Evolutionary conservation across 1,140 invertebrate species (phyloP), one percentile per base, ranked within the genome.

Genomic region (Plutomurus gul): DNA sequence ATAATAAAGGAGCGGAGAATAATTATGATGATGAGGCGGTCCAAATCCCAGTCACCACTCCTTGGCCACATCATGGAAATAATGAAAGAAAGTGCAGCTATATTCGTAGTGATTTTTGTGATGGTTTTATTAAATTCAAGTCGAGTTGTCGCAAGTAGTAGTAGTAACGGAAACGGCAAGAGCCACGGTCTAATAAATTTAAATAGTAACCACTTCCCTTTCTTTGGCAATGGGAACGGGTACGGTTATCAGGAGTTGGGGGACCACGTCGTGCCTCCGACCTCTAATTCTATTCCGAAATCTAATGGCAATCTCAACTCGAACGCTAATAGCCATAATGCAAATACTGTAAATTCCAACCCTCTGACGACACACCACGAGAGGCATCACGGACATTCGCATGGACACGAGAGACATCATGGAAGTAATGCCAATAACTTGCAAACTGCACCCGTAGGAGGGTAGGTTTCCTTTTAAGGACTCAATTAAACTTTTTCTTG

Each of bases 391-490:
- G 56, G 56, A 65, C 56, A 65, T 65, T 43, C 39, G n/a, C 39
- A 43, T 43, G 39, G 39, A 43, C 39, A 43, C n/a, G 39, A n/a
- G n/a, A n/a, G 39, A 43, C 39, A 43, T 43, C 39, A 43, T 56
- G 49, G 49, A 70, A 70, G 3, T 36, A 70, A 46, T 78, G 51
- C 72, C 27, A 80, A 80, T 76, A 40, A 30, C 43, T 74, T 80
- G 43, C 79, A 80, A 75, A 76, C 79, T 77, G 79, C 79, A 39
- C 79, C 79, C 46, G 79, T 80, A 20, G 79, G 79, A 65, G 79
- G 79, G 79, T 80, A 76, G 76, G 56, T 49, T 71, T 77, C 46
- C 60, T 27, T 70, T 70, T 70, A 70, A 43, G 65, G 46, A 30
- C 25, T 49, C 40, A 77, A 56, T 76, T 76, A 56, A 43, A 56